Base-by-base conservation (phyloP, 2,888 invertebrate genomes). In the Ommatoiulus sabulosus region DNA sequence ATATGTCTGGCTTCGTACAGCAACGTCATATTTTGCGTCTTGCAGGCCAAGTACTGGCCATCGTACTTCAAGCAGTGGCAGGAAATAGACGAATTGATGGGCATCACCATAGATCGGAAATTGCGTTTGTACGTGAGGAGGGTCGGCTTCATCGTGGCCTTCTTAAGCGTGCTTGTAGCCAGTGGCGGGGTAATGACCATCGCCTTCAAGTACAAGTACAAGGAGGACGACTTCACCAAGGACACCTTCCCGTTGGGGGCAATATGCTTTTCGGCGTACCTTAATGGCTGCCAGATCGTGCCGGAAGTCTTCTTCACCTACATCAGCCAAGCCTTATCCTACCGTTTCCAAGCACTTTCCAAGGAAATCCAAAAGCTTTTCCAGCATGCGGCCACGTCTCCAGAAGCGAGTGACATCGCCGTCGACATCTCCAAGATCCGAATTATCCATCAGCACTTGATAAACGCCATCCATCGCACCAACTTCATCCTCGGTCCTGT, bases 21-120 rank as follows among this genome's bases (percentile, higher is more conserved):
- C 80, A 80, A 80, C 35, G 20, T 80, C 20, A 24, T 80, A 80
- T 80, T 80, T 15, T 24, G 20, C 20, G 35, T 80, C 35, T 15
- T 80, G 20, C 80, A 80, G 17, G 80, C 80, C 80, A 80, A 80
- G 35, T 15, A 80, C 80, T 80, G 80, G 80, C 80, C 80, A 24
- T 7, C 20, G 15, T 80, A 80, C 35, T 80, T 80, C 80, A 80
- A 80, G 15, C 20, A 35, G 7, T 80, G 80, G 80, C 20, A 80
- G 15, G 35, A 80, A 35, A 24, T 80, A 8, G 80, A 80, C 80
- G 35, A 35, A 15, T 35, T 80, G 80, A 8, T 80, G 80, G 80
- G 15, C 80, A 80, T 35, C 20, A 80, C 35, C 80, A 7, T 80
- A 4, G 80, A 80, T 15, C 46, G 3, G 12, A 46, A 46, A 12